phyloP scores from a whole-genome alignment of 2,797 vertebrate species.

The Lateolabrax maculatus region DNA sequence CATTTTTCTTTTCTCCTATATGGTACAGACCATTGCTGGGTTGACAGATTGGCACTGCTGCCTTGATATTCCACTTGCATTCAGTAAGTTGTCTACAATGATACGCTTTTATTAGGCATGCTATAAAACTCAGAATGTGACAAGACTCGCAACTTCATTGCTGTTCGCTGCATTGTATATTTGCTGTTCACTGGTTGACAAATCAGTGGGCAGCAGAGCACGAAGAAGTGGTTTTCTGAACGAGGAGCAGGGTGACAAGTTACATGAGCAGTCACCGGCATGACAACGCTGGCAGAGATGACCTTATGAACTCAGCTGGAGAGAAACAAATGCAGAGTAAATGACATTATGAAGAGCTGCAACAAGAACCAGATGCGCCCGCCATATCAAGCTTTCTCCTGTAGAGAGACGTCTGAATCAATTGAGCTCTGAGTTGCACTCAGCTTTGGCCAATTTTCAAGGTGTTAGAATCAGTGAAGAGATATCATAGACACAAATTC shows the following conservation, averaged over 20 bases:
- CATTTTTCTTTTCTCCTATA: too few species aligned
- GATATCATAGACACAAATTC: neutral
- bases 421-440: neutral
- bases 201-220: neutral
- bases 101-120: neutral
- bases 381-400: neutral
- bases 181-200: neutral
- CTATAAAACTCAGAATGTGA: neutral
- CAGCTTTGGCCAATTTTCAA: conserved; percentile 8
- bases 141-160: neutral
- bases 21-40: too few species aligned
- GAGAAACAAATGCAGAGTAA: neutral
- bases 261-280: too few species aligned
- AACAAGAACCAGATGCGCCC: neutral
- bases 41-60: too few species aligned
- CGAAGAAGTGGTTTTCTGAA: neutral
- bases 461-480: conserved; percentile 15
- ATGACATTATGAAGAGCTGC: neutral
- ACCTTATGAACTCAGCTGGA: conserved; percentile 1
- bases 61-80: neutral
- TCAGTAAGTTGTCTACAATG: neutral
- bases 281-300: neutral
- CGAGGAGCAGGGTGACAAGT: neutral
- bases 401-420: neutral
- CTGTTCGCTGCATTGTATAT: neutral